These are phyloP conservation scores for Eristalis arbustorum DNA, from an alignment of 2,888 invertebrate genomes.

Conservation along the genomic window DNA sequence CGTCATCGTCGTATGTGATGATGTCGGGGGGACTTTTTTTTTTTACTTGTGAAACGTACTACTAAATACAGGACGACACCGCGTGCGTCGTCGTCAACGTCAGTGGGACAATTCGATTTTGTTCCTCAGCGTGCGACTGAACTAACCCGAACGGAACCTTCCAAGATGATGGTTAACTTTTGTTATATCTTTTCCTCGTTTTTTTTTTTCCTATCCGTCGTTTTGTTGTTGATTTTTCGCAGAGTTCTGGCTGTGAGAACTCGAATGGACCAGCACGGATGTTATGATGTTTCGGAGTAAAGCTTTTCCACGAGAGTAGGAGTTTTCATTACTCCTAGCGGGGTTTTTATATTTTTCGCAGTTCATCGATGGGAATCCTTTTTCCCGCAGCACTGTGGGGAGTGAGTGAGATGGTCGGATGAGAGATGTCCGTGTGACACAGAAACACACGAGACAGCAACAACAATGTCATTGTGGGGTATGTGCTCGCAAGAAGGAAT, in stretches of 20 bases:
- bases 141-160: slow-evolving; percentile 61
- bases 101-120: slow-evolving; percentile 66
- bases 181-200: not conserved
- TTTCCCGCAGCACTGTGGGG: slow-evolving; percentile 6
- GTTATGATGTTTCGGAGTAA: slow-evolving; percentile 72
- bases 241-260: slow-evolving; percentile 16
- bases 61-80: not conserved
- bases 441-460: not conserved
- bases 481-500: slow-evolving; percentile 19
- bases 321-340: slow-evolving; percentile 75
- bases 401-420: slow-evolving; percentile 17
- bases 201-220: not conserved
- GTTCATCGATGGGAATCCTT: slow-evolving; percentile 60
- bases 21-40: not conserved
- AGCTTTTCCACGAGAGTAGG: slow-evolving; percentile 78
- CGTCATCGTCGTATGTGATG: slow-evolving; percentile 15
- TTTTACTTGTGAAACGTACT: not conserved
- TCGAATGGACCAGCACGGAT: slow-evolving; percentile 59
- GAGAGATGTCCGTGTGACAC: slow-evolving; percentile 17
- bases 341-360: slow-evolving; percentile 76
- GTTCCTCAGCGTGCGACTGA: slow-evolving; percentile 59
- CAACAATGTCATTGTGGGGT: not conserved
- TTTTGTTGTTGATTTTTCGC: not conserved
- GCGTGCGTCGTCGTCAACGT: slow-evolving; percentile 67
- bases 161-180: slow-evolving; percentile 11